Base-by-base conservation (phyloP, 2,113 vertebrate species). In the Clarias batrachus region DNA sequence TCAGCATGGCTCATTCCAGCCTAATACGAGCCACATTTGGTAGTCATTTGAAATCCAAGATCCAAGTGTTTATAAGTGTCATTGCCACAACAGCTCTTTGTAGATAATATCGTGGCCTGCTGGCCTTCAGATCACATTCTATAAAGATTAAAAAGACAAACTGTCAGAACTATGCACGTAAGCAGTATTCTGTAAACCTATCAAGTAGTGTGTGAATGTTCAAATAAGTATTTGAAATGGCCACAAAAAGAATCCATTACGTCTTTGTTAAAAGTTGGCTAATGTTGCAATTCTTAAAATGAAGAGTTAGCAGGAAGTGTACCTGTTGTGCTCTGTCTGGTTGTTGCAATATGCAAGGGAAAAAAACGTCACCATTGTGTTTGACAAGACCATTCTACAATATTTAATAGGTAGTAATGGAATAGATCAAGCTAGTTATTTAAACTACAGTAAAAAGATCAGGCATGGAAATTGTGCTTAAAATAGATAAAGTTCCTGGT, bases 401-500 rank as follows among this genome's bases (percentile, higher is more conserved):
- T 84, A 59, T 57, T 73, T 76, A 80, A 71, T 82, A 73, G 62
- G 65, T 82, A 65, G 48, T 48, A 48, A 48, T 87, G 57, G 30
- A 71, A 33, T 86, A 87, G 74, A 85, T 82, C 14, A n/a, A 87
- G 59, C 16, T 48, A 63, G n/a, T 48, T 82, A 86, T 74, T 73
- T 74, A 74, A 82, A 63, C 37, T 62, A 84, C 21, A 76, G 56
- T 41, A 84, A 60, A 74, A 86, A 52, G 37, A 82, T 82, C 54
- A 54, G 77, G 68, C 85, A 81, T 82, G 85, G 56, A 63, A 74
- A 81, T 62, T 70, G 56, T 86, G 85, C 85, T 86, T 82, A 33
- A 87, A 82, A 56, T 83, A 88, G 52, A 82, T 92, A 90, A 93
- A 92, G 91, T 92, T 92, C 90, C 77, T 92, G 90, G 92, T 92